Conservation (phyloP, 2,888 invertebrate genomes). For the Gonocerus acuteangulatus region DNA sequence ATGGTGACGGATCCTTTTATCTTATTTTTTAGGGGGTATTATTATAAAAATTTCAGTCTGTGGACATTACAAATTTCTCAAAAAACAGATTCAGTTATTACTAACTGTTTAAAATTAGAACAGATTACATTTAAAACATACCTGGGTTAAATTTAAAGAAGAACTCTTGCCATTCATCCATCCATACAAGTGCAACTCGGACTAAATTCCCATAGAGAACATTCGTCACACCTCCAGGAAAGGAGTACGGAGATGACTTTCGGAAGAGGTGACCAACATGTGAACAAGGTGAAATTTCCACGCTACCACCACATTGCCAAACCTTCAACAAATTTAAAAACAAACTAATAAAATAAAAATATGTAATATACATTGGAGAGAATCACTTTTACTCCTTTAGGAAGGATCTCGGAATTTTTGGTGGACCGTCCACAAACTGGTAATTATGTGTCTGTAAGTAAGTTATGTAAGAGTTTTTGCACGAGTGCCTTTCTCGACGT, state of each 20-base stretch:
- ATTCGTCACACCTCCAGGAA: conserved; percentile 82
- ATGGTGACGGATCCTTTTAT: too few relatives aligned
- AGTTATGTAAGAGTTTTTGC: too few relatives aligned
- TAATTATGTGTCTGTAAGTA: too few relatives aligned
- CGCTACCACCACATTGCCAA: conserved; percentile 89
- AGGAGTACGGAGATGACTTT: conserved; percentile 88
- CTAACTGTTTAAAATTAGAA: too few relatives aligned
- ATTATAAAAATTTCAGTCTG: too few relatives aligned
- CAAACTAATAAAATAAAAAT: neutral
- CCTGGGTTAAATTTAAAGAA: conserved; percentile 76
- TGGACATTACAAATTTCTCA: too few relatives aligned
- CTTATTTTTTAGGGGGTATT: too few relatives aligned
- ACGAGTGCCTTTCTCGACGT: too few relatives aligned
- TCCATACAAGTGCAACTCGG: conserved; percentile 91
- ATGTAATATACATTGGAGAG: neutral
- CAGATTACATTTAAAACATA: conserved; percentile 39
- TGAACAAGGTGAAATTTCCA: conserved; percentile 87
- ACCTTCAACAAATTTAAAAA: conserved; percentile 44
- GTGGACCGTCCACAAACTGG: too few relatives aligned
- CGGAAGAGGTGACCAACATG: conserved; percentile 90
- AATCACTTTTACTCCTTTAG: too few relatives aligned
- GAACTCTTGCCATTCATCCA: conserved; percentile 94
- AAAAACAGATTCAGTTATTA: too few relatives aligned
- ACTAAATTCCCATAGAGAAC: conserved; percentile 86
- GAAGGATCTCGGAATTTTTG: too few relatives aligned